Percentiles rank a stretch among this genome's conserved stretches.
Conservation (phyloP, 2,797 vertebrate species). For the Acanthurus lineatus region DNA sequence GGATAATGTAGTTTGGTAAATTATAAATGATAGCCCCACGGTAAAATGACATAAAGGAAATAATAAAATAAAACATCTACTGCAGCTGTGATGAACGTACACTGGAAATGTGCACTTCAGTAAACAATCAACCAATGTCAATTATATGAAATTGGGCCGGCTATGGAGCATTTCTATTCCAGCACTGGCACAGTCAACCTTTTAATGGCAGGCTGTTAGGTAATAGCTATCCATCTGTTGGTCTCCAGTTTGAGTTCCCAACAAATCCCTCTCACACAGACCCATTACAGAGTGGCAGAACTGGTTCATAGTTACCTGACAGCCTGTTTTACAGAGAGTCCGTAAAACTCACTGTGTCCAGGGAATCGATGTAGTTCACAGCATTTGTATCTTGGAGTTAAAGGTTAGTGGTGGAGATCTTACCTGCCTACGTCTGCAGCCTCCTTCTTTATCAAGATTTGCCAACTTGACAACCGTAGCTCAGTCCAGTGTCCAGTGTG, state of each 20-base stretch:
- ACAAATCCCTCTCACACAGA: conserved; percentile 71
- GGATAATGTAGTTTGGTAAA: conserved; percentile 76
- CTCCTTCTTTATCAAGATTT: conserved; percentile 29
- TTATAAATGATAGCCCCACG: conserved; percentile 84
- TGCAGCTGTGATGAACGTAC: conserved; percentile 79
- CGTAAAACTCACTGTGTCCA: conserved; percentile 28
- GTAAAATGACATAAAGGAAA: conserved; percentile 83
- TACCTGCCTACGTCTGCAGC: conserved; percentile 3
- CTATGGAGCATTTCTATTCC: conserved; percentile 73
- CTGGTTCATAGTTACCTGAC: conserved; percentile 58
- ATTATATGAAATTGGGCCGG: conserved; percentile 85
- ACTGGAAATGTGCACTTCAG: conserved; percentile 84
- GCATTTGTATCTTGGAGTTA: background rate
- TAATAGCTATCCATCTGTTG: conserved; percentile 73
- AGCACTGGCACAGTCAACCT: conserved; percentile 80
- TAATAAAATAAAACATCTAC: conserved; percentile 84
- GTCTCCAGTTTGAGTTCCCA: conserved; percentile 77
- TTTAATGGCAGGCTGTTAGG: conserved; percentile 81
- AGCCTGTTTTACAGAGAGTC: conserved; percentile 56
- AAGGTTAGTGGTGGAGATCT: conserved; percentile 36
- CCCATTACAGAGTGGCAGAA: conserved; percentile 60
- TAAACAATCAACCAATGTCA: conserved; percentile 82
- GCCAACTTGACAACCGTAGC: background rate
- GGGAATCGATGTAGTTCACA: conserved; percentile 25
- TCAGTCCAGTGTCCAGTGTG: background rate